Conservation (phyloP, 2,113 vertebrate species). For the Corvus moneduloides region DNA sequence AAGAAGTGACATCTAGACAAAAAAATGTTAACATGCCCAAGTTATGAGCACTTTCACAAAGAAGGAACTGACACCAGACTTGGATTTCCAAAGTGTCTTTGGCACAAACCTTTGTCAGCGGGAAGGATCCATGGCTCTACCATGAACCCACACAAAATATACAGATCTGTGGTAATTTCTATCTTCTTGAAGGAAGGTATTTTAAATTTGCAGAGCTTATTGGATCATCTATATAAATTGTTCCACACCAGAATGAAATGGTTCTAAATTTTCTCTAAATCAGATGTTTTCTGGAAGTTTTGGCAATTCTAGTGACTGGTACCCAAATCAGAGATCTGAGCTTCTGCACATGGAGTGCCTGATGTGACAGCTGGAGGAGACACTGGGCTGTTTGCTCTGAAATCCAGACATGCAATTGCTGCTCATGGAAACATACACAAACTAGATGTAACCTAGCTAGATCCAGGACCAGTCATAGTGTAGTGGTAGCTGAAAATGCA, state of each 20-base stretch:
- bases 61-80: neutral
- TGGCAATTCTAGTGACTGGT: neutral
- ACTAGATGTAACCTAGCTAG: neutral
- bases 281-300: neutral
- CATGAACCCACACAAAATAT: neutral
- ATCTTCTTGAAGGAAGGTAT: neutral
- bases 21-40: neutral
- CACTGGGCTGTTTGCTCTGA: neutral
- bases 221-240: neutral
- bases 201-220: neutral
- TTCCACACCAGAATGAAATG: neutral
- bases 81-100: neutral
- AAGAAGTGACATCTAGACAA: neutral
- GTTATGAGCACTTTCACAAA: neutral
- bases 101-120: neutral
- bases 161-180: neutral
- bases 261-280: neutral
- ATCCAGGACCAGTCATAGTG: neutral
- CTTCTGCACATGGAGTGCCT: neutral
- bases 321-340: neutral
- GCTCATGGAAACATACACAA: neutral
- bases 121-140: neutral
- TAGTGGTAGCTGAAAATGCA: neutral
- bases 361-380: neutral
- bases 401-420: neutral